A percentile compares a stretch with the other conserved stretches of the same genome.
Conservation (phyloP, 2,113 vertebrate species). For the Prochilodus magdalenae region DNA sequence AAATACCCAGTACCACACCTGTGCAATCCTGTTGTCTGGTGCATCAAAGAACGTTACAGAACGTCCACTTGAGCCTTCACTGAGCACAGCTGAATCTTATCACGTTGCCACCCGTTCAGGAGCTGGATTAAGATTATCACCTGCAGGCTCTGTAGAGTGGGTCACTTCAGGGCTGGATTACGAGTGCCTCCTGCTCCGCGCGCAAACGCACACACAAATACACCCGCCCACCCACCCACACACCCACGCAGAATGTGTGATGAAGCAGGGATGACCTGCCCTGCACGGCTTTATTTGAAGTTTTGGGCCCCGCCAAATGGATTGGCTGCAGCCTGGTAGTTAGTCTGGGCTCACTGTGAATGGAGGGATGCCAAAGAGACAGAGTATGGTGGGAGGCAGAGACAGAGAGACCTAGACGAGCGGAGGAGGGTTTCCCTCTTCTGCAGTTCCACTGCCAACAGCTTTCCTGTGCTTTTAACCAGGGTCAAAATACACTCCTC, state of each 20-base stretch:
- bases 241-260: background rate
- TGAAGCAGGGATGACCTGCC: constrained; percentile 7
- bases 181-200: constrained; percentile 49
- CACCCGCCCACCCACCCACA: constrained; percentile 8
- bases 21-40: background rate
- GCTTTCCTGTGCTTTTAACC: background rate
- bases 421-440: background rate
- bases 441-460: background rate
- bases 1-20: background rate
- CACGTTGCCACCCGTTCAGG: constrained; percentile 28
- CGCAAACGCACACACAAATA: background rate
- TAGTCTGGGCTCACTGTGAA: background rate
- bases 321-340: background rate
- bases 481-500: background rate
- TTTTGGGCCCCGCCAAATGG: background rate
- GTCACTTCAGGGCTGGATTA: constrained; percentile 52
- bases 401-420: background rate
- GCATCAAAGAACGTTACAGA: background rate
- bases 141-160: constrained; percentile 28
- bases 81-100: constrained; percentile 33
- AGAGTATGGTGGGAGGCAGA: background rate
- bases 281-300: constrained; percentile 19
- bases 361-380: background rate
- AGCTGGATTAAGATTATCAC: constrained; percentile 59
- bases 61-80: constrained; percentile 11